Conservation (phyloP, 2,797 vertebrate species). For the Bufotes viridis region DNA sequence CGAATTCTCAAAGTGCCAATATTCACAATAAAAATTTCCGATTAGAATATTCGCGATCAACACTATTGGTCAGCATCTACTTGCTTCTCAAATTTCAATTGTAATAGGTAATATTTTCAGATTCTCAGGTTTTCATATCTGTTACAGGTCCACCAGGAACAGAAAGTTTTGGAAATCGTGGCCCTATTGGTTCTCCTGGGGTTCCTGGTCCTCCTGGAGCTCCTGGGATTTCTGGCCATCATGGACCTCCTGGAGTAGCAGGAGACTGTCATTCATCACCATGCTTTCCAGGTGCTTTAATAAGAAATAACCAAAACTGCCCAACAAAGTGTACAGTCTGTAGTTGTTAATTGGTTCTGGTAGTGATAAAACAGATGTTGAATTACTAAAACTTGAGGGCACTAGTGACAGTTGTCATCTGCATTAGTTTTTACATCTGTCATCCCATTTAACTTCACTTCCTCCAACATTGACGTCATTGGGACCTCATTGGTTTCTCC, state of each 20-base stretch:
- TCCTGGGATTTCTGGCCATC: conserved; percentile 66
- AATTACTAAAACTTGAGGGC: neutral
- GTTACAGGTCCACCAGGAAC: conserved; percentile 69
- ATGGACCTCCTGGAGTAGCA: conserved; percentile 66
- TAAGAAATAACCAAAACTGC: neutral
- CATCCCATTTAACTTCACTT: neutral
- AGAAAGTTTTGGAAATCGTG: conserved; percentile 68
- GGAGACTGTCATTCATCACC: conserved; percentile 68
- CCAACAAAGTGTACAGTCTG: neutral
- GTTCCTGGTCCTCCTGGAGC: conserved; percentile 67
- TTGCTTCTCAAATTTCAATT: neutral
- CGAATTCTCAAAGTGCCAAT: no score
- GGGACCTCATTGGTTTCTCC: neutral
- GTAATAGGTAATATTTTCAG: neutral
- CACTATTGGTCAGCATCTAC: conserved; percentile 64
- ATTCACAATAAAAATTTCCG: no score
- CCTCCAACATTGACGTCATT: neutral
- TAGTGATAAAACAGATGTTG: neutral
- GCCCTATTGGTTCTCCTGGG: conserved; percentile 66
- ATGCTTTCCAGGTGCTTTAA: conserved; percentile 56
- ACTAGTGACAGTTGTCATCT: neutral
- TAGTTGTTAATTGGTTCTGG: neutral
- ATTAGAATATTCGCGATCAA: no score
- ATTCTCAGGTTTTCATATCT: neutral
- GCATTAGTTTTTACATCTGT: neutral